Percentiles rank a stretch among this genome's conserved stretches.
Evolutionary conservation across 2,888 invertebrate genomes (phyloP).

Genomic region (Plagodis pulveraria): DNA sequence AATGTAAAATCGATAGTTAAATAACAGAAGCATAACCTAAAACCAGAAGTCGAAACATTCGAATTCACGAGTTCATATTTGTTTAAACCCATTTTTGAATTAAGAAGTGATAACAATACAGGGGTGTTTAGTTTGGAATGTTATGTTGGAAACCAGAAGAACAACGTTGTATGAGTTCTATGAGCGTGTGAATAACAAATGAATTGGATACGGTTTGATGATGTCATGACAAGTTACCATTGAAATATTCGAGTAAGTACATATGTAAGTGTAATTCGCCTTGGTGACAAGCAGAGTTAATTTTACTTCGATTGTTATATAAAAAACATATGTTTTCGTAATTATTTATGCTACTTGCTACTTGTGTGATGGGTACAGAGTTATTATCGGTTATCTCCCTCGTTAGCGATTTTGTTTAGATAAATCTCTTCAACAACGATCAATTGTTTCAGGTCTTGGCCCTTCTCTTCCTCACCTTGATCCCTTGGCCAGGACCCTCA

Average conservation of each 20-base stretch:
- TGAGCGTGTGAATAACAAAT: conserved; percentile 29
- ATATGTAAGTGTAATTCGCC: too few species aligned
- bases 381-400: too few species aligned
- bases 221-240: conserved; percentile 21
- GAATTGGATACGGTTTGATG: conserved; percentile 21
- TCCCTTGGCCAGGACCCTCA: conserved; percentile 95
- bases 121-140: not conserved
- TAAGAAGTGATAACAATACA: not conserved
- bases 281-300: too few species aligned
- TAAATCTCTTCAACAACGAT: too few species aligned
- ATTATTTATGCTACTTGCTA: too few species aligned
- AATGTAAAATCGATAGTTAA: conserved; percentile 74
- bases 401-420: too few species aligned
- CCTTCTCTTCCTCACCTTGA: conserved; percentile 91
- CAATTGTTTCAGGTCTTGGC: conserved; percentile 91
- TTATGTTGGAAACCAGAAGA: not conserved
- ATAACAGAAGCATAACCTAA: conserved; percentile 77
- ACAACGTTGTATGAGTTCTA: not conserved
- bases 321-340: too few species aligned
- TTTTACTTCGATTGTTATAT: too few species aligned
- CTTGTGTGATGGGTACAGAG: too few species aligned
- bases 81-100: not conserved
- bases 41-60: conserved; percentile 30
- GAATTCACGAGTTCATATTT: conserved; percentile 2
- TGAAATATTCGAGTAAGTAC: too few species aligned